Evolutionary conservation across 2,888 invertebrate species (phyloP).

Genomic region (Tubiluchus corallicola): DNA sequence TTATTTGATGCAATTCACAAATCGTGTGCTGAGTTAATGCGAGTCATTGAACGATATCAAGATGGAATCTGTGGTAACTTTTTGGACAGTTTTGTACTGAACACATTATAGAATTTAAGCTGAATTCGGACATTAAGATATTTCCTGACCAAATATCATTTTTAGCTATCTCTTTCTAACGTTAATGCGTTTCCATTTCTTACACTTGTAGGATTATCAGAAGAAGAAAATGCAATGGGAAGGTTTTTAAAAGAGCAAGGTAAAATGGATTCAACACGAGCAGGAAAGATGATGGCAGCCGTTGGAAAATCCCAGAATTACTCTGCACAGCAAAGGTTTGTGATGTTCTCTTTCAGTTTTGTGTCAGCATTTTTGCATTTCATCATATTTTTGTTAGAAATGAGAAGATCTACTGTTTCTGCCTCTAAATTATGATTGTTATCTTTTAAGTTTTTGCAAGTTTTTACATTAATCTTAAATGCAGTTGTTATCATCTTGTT

Average conservation of each 20-base stretch:
- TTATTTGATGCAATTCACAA: slow-evolving; percentile 51
- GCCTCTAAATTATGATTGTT: too few relatives aligned
- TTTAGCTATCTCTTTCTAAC: background rate
- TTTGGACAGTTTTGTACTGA: too few relatives aligned
- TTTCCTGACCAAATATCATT: slow-evolving; percentile 7
- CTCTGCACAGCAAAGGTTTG: slow-evolving; percentile 67
- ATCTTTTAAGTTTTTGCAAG: too few relatives aligned
- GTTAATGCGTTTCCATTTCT: too few relatives aligned
- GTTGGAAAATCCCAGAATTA: slow-evolving; percentile 73
- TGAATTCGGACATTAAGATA: too few relatives aligned
- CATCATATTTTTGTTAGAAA: too few relatives aligned
- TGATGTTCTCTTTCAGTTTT: too few relatives aligned
- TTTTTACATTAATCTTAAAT: too few relatives aligned
- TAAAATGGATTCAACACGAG: slow-evolving; percentile 61
- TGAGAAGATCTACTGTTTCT: too few relatives aligned
- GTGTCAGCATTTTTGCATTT: too few relatives aligned
- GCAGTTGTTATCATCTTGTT: too few relatives aligned
- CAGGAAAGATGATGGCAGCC: slow-evolving; percentile 60
- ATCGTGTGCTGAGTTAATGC: slow-evolving; percentile 64
- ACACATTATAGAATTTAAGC: too few relatives aligned
- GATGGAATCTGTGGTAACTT: slow-evolving; percentile 62
- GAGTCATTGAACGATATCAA: slow-evolving; percentile 78
- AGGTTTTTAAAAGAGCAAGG: slow-evolving; percentile 83
- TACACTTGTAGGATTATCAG: slow-evolving; percentile 52
- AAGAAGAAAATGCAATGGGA: slow-evolving; percentile 86